Percentiles rank a stretch among this genome's conserved stretches.
Evolutionary conservation across 2,888 invertebrate species (phyloP).

Genomic region (Herminia tarsipennalis): DNA sequence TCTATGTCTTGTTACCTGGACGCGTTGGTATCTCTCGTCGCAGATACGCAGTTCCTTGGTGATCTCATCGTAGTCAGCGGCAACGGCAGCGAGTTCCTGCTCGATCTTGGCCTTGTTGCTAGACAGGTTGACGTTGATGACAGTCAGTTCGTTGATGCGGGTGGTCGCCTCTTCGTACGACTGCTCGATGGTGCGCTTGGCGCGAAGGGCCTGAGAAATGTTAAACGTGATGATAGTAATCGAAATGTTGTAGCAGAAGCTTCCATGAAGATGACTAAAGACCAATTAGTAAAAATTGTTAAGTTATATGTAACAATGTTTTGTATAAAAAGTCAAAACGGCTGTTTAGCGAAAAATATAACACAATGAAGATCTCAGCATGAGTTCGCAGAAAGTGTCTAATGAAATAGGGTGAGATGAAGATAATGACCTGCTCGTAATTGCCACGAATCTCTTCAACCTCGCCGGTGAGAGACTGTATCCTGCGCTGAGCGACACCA

Average conservation of each 20-base stretch:
- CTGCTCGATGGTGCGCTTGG: slow-evolving; percentile 95
- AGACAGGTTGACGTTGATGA: slow-evolving; percentile 97
- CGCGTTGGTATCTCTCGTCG: slow-evolving; percentile 98
- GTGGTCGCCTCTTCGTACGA: slow-evolving; percentile 95
- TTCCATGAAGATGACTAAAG: too few relatives aligned
- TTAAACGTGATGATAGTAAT: too few relatives aligned
- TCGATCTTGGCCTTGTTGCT: slow-evolving; percentile 98
- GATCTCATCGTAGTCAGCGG: slow-evolving; percentile 99
- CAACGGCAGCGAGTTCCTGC: slow-evolving; percentile 95
- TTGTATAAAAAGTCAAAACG: too few relatives aligned
- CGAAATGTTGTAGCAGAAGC: too few relatives aligned
- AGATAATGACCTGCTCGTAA: slow-evolving; percentile 87
- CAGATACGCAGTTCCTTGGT: slow-evolving; percentile 97
- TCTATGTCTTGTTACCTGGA: slow-evolving; percentile 81
- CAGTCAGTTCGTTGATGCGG: slow-evolving; percentile 97
- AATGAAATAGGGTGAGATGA: too few relatives aligned
- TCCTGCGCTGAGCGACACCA: slow-evolving; percentile 95
- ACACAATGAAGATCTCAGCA: too few relatives aligned
- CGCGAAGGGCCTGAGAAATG: slow-evolving; percentile 91
- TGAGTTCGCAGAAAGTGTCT: too few relatives aligned
- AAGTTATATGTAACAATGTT: too few relatives aligned
- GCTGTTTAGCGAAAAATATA: too few relatives aligned
- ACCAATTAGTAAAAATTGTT: too few relatives aligned
- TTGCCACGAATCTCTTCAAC: slow-evolving; percentile 98
- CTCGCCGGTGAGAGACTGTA: slow-evolving; percentile 96